Evolutionary conservation across 2,888 invertebrate genomes (phyloP), one percentile per base, ranked within the genome.

Genomic region (Parelbella ahira): DNA sequence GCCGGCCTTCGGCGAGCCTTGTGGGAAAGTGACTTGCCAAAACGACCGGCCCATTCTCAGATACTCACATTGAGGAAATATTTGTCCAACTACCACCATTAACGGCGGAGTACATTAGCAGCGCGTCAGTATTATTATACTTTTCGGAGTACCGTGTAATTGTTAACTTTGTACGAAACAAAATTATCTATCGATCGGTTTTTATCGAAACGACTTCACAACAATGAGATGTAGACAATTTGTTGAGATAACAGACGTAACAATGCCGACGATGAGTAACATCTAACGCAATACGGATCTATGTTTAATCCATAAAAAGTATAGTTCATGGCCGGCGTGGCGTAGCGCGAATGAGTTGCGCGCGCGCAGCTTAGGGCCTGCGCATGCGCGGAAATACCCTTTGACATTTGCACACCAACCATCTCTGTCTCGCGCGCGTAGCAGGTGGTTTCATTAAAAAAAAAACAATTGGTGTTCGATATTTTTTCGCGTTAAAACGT

Each of bases 391-490:
- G 68, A 79, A 68, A 62, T 61, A 64, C 62, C 67, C 68, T 72
- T 64, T 83, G 79, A 79, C 82, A 83, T 84, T 83, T 72, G 52
- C n/a, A n/a, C 50, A 50, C 49, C 13, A 24, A 25, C 45, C 29
- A 23, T 48, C 51, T 39, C 47, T 25, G 28, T 48, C 47, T 30
- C 37, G 20, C 51, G 44, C 29, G 13, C 30, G 24, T 44, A 68
- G 77, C 76, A 84, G 84, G 84, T 86, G 83, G 64, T 62, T 54
- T 52, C 51, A 54, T 51, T 45, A n/a, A n/a, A n/a, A n/a, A 44
- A 51, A 45, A 53, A 44, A 47, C 43, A 37, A 50, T 46, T 50
- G 44, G 28, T 47, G 56, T 56, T 48, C 48, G 50, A 53, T 50
- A 66, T 72, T 74, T 77, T 76, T 73, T 74, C 61, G 55, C 67